phyloP scores from a whole-genome alignment of 2,888 invertebrate species.

The Anoplius nigerrimus region DNA sequence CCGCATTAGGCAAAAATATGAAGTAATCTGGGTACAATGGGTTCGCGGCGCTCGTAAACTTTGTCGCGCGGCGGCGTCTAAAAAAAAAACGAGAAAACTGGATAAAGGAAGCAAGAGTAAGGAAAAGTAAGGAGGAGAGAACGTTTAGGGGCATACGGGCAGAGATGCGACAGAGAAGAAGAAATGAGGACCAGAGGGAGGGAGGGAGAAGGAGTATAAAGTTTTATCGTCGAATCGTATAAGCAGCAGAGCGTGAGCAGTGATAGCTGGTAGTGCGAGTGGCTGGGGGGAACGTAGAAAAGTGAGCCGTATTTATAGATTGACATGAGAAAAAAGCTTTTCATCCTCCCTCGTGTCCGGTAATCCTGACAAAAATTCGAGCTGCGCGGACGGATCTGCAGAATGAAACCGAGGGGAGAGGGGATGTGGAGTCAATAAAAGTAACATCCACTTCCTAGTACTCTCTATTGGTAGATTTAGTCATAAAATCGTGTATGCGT shows the following conservation, averaged over 20 bases:
- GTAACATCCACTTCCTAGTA: too few relatives aligned
- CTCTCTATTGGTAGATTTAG: too few relatives aligned
- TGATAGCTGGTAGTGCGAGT: conserved; percentile 36
- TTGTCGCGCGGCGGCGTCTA: conserved; percentile 23
- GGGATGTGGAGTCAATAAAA: too few relatives aligned
- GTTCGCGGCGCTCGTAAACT: conserved; percentile 54
- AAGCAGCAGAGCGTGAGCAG: conserved; percentile 54
- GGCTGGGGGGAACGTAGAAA: neutral
- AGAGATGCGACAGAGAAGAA: too few relatives aligned
- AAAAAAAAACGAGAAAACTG: too few relatives aligned
- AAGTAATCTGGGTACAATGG: conserved; percentile 51
- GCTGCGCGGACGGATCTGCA: too few relatives aligned
- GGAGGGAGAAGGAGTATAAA: conserved; percentile 44
- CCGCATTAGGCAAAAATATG: conserved; percentile 45
- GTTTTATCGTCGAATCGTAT: conserved; percentile 61
- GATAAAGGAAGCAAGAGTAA: conserved; percentile 21
- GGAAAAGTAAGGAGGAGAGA: too few relatives aligned
- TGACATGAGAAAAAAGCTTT: neutral
- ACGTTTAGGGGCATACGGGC: too few relatives aligned
- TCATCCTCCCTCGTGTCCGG: neutral
- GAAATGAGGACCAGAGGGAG: conserved; percentile 7
- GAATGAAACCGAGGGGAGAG: too few relatives aligned
- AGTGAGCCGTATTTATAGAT: conserved; percentile 3
- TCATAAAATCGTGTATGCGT: too few relatives aligned
- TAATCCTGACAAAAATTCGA: too few relatives aligned